Evolutionary conservation across 2,113 vertebrate species (phyloP).

Genomic region (Gopherus flavomarginatus): DNA sequence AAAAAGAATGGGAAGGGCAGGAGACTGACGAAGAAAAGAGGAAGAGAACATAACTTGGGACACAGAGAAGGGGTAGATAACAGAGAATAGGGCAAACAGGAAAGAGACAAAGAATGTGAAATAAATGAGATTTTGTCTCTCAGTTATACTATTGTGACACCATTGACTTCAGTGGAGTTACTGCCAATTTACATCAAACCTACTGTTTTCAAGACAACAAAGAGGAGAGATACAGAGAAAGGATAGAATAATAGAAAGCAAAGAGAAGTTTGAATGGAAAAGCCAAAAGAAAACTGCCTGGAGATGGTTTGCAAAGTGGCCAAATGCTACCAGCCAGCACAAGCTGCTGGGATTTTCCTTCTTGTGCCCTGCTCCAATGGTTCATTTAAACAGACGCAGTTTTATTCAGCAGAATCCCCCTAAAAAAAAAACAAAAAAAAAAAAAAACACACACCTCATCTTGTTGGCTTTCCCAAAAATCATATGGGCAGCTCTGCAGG

Average conservation of each 20-base stretch:
- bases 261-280: neutral
- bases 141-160: neutral
- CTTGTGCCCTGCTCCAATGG: neutral
- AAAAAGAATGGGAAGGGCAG: neutral
- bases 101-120: neutral
- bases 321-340: neutral
- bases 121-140: neutral
- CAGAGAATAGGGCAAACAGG: neutral
- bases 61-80: neutral
- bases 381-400: neutral
- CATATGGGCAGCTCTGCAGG: neutral
- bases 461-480: neutral
- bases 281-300: neutral
- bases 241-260: neutral
- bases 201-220: conserved; percentile 32
- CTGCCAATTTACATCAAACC: neutral
- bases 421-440: neutral
- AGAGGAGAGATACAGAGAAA: neutral
- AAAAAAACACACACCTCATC: neutral
- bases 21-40: neutral
- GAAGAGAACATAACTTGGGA: neutral
- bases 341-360: neutral
- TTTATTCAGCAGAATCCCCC: neutral
- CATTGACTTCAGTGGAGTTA: neutral
- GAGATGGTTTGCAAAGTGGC: neutral